These are phyloP conservation scores for Seriola aureovittata DNA, from an alignment of 2,113 vertebrate species.

Conservation along the genomic window DNA sequence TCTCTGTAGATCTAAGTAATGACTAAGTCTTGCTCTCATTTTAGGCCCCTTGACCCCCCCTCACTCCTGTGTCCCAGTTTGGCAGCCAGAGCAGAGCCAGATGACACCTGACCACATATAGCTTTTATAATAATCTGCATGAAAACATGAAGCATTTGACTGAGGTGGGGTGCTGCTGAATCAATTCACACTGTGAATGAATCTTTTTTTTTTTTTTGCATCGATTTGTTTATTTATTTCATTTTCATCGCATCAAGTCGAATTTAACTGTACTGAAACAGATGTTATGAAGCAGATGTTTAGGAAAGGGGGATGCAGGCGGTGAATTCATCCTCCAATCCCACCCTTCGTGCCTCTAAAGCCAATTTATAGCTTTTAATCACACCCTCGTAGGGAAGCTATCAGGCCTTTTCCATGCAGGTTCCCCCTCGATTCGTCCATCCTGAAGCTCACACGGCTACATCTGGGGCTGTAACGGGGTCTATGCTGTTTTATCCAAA, in stretches of 20 bases:
- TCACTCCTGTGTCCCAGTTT: slow-evolving; percentile 39
- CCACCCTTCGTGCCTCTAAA: slow-evolving; percentile 30
- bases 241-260: slow-evolving; percentile 2
- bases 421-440: slow-evolving; percentile 36
- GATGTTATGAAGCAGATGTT: slow-evolving; percentile 19
- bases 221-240: slow-evolving; percentile 45
- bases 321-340: slow-evolving; percentile 7
- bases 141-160: slow-evolving; percentile 16
- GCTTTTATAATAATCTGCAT: slow-evolving; percentile 42
- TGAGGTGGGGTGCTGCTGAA: slow-evolving; percentile 39
- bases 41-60: slow-evolving; percentile 44
- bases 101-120: slow-evolving; percentile 53
- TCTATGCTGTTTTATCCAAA: slow-evolving; percentile 17
- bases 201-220: neutral
- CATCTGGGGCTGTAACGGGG: neutral
- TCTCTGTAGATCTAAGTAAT: slow-evolving; percentile 3
- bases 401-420: slow-evolving; percentile 64
- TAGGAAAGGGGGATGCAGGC: neutral
- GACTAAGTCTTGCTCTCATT: slow-evolving; percentile 19
- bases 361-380: slow-evolving; percentile 52
- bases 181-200: slow-evolving; percentile 8
- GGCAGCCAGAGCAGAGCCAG: slow-evolving; percentile 19
- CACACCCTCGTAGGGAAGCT: slow-evolving; percentile 59
- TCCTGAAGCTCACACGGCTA: slow-evolving; percentile 28
- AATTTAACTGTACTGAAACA: neutral